Conservation (phyloP, 2,797 vertebrate species). For the Pelochelys cantorii region DNA sequence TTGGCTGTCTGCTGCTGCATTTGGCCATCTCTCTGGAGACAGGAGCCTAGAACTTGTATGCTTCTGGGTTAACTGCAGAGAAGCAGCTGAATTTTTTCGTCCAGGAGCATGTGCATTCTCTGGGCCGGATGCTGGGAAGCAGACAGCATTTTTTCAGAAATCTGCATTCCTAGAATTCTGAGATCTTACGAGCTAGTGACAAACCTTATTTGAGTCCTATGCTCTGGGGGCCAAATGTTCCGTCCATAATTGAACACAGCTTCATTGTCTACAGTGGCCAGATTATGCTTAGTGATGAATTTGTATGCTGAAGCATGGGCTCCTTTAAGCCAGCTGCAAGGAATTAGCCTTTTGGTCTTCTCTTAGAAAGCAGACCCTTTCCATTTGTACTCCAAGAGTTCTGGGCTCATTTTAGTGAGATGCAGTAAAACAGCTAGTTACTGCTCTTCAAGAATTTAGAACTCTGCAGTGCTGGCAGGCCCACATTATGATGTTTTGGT, state of each 20-base stretch:
- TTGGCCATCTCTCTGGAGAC: neutral
- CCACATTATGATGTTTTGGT: too few species aligned
- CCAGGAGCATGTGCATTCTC: neutral
- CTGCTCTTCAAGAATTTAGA: accelerated
- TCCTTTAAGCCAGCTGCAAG: neutral
- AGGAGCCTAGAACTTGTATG: accelerated
- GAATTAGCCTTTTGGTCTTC: neutral
- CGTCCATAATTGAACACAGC: neutral
- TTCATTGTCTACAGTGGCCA: neutral
- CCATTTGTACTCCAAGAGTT: accelerated
- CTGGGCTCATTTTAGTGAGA: accelerated
- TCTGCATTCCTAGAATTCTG: neutral
- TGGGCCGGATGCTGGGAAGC: neutral
- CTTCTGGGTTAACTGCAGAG: neutral
- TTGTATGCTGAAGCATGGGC: accelerated
- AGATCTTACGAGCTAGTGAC: neutral
- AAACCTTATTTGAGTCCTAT: neutral
- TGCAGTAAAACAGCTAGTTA: neutral
- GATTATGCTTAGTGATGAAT: neutral
- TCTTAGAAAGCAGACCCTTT: neutral
- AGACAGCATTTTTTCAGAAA: accelerated
- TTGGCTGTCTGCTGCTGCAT: neutral
- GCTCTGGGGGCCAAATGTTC: neutral
- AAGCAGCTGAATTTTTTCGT: neutral
- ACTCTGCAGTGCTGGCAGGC: neutral